Evolutionary conservation across 2,113 vertebrate species (phyloP).

Genomic region (Passer montanus): DNA sequence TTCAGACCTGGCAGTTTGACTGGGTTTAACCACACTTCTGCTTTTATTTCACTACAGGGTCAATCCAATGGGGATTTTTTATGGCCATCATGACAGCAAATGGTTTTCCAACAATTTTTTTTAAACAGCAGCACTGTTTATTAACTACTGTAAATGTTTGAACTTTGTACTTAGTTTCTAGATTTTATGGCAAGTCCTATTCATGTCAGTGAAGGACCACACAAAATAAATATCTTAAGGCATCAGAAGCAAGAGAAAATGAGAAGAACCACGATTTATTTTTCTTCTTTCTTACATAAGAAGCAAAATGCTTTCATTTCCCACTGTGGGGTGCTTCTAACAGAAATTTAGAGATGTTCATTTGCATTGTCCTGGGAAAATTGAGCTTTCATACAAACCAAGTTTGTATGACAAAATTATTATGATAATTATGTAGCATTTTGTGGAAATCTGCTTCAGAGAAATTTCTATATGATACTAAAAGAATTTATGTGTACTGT

Average conservation of each 20-base stretch:
- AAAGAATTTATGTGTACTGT: background rate
- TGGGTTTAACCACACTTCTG: background rate
- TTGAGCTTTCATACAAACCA: background rate
- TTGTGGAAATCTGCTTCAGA: background rate
- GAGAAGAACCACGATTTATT: background rate
- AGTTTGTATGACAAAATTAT: background rate
- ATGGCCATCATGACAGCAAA: background rate
- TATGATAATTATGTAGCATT: background rate
- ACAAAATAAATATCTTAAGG: background rate
- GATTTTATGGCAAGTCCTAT: background rate
- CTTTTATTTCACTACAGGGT: background rate
- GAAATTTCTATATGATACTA: background rate
- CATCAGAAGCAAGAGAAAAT: background rate
- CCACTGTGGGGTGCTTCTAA: background rate
- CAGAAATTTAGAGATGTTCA: background rate
- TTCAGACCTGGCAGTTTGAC: background rate
- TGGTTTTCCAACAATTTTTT: background rate
- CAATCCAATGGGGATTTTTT: background rate
- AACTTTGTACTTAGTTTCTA: background rate
- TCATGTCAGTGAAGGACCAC: background rate
- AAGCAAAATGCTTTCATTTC: background rate
- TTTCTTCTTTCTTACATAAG: background rate
- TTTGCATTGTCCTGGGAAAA: background rate
- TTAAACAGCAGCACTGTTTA: background rate
- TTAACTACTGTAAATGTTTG: background rate